phyloP scores from a whole-genome alignment of 2,888 invertebrate genomes.

The Lapara coniferarum region DNA sequence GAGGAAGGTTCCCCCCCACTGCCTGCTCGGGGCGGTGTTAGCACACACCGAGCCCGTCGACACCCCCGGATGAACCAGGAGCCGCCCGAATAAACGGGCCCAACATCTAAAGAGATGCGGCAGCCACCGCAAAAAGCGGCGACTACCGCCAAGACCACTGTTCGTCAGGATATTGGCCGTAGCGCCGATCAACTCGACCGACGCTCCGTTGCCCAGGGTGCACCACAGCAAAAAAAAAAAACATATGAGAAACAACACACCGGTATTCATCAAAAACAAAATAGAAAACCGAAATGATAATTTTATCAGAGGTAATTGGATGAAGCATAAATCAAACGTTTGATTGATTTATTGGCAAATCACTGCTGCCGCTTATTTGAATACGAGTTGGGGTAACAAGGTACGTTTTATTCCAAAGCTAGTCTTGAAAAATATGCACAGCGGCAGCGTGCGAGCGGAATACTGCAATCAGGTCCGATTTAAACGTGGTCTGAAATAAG shows the following conservation, averaged over 20 bases:
- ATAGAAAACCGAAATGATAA: neutral
- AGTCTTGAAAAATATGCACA: conserved; percentile 23
- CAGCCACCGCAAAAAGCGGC: too few species aligned
- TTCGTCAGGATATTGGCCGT: too few species aligned
- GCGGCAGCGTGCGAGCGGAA: conserved; percentile 22
- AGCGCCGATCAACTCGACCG: too few species aligned
- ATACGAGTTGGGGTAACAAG: conserved; percentile 43
- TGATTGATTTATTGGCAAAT: conserved; percentile 61
- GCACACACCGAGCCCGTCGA: too few species aligned
- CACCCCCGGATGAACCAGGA: too few species aligned
- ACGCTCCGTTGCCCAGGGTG: too few species aligned
- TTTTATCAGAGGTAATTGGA: conserved; percentile 7
- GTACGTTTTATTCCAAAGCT: neutral
- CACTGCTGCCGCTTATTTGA: conserved; percentile 59
- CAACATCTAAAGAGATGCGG: too few species aligned
- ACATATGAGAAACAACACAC: neutral
- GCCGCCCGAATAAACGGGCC: too few species aligned
- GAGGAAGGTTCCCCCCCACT: too few species aligned
- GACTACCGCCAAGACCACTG: too few species aligned
- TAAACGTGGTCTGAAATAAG: conserved; percentile 69
- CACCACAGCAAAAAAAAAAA: too few species aligned
- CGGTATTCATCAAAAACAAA: neutral
- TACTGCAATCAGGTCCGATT: conserved; percentile 16
- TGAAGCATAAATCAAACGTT: conserved; percentile 26
- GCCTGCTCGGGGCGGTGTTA: too few species aligned